Base-by-base conservation (phyloP, 2,113 vertebrate species). In the Balaeniceps rex region DNA sequence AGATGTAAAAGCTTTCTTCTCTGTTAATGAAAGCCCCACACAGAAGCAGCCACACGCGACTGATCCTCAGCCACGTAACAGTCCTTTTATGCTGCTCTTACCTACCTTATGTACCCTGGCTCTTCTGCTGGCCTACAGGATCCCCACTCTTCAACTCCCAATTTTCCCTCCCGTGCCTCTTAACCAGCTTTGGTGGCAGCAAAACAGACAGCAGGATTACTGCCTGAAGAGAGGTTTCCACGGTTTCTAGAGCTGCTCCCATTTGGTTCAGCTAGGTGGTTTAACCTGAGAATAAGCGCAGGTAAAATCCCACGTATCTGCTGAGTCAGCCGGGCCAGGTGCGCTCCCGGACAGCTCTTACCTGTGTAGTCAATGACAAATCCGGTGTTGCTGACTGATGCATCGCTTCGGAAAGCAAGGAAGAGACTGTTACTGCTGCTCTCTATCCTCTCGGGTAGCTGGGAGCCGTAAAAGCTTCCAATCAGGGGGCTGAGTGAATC, bases 401-500 rank as follows among this genome's bases (percentile, higher is more conserved):
- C 99, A 1, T 99, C 99, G 2, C 99, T 99, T 34, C 99, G 99
- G 97, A 99, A 99, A 11, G 99, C 99, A 18, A 99, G 97, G 98
- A 99, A 99, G n/a, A 99, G 99, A 4, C 95, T 99, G 97, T 99
- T 99, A 97, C 99, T 99, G 98, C 99, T 99, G 98, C 99, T 99
- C 96, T 99, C 99, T 2, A 99, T 99, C 84, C 98, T 98, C 72
- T 99, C 98, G 0, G 99, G 99, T 19, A 99, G 97, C 63, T 99
- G 99, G 12, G 98, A 98, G 72, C 99, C 99, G 0, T 99, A 99
- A 94, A 99, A 99, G 95, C 99, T 99, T 36, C 99, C 99, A 36
- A 99, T 98, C 87, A 99, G 98, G 14, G 99, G 98, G 96, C 99
- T 99, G 89, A 99, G 98, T 4, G 99, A 99, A 98, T 99, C 99